Percentiles rank a stretch among this genome's conserved stretches.
Evolutionary conservation across 2,113 vertebrate genomes (phyloP).

Genomic region (Agelaius phoeniceus): DNA sequence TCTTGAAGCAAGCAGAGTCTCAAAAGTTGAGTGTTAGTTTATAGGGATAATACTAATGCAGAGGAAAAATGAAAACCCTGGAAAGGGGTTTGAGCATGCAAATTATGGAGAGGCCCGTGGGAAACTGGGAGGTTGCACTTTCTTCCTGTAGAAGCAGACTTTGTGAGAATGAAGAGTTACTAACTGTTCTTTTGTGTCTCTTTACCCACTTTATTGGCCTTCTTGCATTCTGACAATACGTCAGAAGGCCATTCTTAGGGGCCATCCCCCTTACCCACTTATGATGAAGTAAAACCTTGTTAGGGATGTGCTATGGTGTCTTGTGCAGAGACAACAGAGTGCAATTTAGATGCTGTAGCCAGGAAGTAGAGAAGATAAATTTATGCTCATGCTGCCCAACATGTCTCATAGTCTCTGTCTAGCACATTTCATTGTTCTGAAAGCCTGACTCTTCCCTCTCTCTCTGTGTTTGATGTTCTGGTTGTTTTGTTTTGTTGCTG

Average conservation of each 20-base stretch:
- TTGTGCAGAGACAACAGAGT: not conserved
- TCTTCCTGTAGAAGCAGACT: not conserved
- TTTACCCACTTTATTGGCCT: not conserved
- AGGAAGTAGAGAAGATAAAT: not conserved
- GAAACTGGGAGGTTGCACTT: not conserved
- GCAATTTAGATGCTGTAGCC: not conserved
- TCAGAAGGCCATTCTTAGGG: not conserved
- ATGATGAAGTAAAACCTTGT: not conserved
- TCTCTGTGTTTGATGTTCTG: conserved; percentile 11
- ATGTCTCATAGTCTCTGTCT: not conserved
- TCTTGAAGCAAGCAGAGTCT: not conserved
- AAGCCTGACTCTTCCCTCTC: not conserved
- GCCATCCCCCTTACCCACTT: not conserved
- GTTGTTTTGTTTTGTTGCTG: conserved; percentile 74
- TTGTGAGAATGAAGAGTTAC: not conserved
- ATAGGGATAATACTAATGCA: not conserved
- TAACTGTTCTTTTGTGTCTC: not conserved
- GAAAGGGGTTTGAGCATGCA: not conserved
- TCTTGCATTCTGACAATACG: not conserved
- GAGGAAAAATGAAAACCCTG: not conserved
- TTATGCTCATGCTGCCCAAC: not conserved
- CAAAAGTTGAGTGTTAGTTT: not conserved
- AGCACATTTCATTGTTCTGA: not conserved
- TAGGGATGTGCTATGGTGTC: not conserved
- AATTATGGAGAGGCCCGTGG: not conserved